These are phyloP conservation scores for Pogonognathellus flavescens DNA, from an alignment of 1,140 invertebrate genomes.

Conservation along the genomic window DNA sequence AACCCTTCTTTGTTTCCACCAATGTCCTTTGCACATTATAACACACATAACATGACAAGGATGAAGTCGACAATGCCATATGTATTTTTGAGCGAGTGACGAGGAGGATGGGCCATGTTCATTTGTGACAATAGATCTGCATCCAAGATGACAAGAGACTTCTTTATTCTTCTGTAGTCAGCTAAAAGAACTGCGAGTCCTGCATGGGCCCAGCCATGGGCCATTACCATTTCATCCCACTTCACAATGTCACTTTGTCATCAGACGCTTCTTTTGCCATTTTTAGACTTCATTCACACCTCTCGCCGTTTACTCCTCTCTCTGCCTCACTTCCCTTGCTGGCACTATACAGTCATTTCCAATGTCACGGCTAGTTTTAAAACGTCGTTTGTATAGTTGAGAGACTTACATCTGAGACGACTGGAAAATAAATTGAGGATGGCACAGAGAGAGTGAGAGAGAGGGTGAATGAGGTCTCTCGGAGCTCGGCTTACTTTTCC, in stretches of 20 bases:
- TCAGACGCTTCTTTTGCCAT: conserved; percentile 22
- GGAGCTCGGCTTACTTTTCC: conserved; percentile 24
- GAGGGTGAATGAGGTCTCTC: not conserved
- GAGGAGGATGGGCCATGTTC: not conserved
- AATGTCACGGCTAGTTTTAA: not conserved
- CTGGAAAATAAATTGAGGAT: no score
- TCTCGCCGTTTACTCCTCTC: conserved; percentile 4
- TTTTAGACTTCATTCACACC: not conserved
- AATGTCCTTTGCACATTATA: conserved; percentile 29
- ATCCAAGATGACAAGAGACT: conserved; percentile 41
- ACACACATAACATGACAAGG: not conserved
- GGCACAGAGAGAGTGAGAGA: not conserved
- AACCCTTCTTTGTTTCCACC: conserved; percentile 51
- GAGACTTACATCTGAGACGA: not conserved
- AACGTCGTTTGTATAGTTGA: not conserved
- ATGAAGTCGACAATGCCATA: not conserved
- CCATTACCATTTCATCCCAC: not conserved
- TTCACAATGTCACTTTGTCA: conserved; percentile 21
- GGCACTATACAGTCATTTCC: not conserved
- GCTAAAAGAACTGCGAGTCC: no score
- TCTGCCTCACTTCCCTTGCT: not conserved
- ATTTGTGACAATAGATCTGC: not conserved
- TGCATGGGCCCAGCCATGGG: not conserved
- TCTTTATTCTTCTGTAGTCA: no score
- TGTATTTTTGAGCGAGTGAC: no score